Conservation (phyloP, 2,888 invertebrate genomes). For the Scelioninae gen. 2 region DNA sequence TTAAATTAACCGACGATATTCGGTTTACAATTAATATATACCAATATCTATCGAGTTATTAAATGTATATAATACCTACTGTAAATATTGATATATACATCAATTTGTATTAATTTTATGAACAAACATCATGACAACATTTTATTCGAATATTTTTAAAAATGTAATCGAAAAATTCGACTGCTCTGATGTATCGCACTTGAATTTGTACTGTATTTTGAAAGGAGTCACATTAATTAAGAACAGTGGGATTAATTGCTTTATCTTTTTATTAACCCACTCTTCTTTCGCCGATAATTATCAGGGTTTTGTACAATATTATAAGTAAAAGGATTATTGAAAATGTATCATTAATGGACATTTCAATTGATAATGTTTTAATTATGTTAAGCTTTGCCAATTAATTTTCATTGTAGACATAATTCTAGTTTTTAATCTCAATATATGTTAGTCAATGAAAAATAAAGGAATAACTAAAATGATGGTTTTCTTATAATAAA, state of each 20-base stretch:
- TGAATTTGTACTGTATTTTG: constrained; percentile 61
- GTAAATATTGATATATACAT: constrained; percentile 16
- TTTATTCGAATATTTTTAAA: constrained; percentile 12
- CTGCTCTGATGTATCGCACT: constrained; percentile 56
- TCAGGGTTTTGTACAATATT: constrained; percentile 61
- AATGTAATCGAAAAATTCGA: constrained; percentile 24
- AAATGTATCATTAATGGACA: constrained; percentile 61
- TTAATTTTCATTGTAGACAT: not conserved
- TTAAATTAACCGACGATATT: too few species aligned
- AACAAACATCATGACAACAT: constrained; percentile 10
- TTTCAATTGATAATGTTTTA: constrained; percentile 18
- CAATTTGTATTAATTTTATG: not conserved
- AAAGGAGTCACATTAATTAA: constrained; percentile 58
- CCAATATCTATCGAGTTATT: not conserved
- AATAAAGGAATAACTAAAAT: too few species aligned
- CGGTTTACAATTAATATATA: not conserved
- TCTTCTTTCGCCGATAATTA: constrained; percentile 31
- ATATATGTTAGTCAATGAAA: too few species aligned
- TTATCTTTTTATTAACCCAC: not conserved
- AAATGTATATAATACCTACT: not conserved
- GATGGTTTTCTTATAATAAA: too few species aligned
- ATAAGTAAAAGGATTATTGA: constrained; percentile 56
- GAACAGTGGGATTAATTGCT: constrained; percentile 32
- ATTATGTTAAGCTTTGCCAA: not conserved
- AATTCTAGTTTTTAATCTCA: too few species aligned